Evolutionary conservation across 1,140 invertebrate species (phyloP).

Genomic region (Polyergus mexicanus): DNA sequence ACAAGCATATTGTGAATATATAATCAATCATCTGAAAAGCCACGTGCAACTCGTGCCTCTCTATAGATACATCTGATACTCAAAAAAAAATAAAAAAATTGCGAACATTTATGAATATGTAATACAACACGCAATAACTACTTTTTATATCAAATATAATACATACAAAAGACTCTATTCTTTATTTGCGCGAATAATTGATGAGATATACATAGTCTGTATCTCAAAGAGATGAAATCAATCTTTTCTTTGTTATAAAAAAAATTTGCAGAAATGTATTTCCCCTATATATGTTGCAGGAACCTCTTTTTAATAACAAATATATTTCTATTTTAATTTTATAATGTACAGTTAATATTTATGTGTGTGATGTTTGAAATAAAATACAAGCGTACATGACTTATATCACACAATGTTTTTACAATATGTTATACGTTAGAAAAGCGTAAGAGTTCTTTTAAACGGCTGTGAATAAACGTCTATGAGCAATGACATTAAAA

Average conservation of each 20-base stretch:
- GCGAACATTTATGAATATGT: conserved; percentile 25
- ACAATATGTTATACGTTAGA: neutral
- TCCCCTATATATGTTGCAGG: neutral
- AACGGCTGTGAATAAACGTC: neutral
- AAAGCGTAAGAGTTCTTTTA: neutral
- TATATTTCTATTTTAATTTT: neutral
- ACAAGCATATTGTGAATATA: conserved; percentile 4
- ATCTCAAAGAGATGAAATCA: neutral
- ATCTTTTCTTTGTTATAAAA: neutral
- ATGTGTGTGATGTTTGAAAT: neutral
- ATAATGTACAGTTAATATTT: neutral
- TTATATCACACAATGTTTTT: neutral
- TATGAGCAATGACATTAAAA: neutral
- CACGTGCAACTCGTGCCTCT: conserved; percentile 25
- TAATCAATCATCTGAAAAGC: conserved; percentile 30
- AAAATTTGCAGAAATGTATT: neutral
- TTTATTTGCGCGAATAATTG: neutral
- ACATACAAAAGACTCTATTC: too few species aligned
- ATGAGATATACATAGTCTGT: neutral
- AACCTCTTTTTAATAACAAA: neutral
- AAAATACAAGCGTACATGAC: neutral
- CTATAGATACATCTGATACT: conserved; percentile 14
- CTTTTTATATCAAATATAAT: neutral
- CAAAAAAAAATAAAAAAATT: conserved; percentile 39
- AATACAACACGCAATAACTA: neutral